Percentiles rank a stretch among this genome's conserved stretches.
These are phyloP conservation scores for Ridgeia piscesae DNA, from an alignment of 1,140 invertebrate genomes.

Conservation along the genomic window DNA sequence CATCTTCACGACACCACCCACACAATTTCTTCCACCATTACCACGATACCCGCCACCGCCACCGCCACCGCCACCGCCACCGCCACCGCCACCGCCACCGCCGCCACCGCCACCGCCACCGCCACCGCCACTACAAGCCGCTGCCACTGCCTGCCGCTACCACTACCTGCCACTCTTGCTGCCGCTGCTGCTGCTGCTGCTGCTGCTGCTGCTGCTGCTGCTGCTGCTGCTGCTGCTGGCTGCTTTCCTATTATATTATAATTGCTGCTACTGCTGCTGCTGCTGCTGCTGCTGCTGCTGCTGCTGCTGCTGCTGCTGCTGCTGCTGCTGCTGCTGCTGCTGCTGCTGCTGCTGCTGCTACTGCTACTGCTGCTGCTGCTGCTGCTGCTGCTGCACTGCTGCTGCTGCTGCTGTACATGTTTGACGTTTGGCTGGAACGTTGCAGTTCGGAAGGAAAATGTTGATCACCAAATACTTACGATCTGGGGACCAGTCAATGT, in stretches of 20 bases:
- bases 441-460: too few relatives aligned
- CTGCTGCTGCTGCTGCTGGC: conserved; percentile 12
- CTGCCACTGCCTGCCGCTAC: conserved; percentile 12
- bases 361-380: conserved; percentile 12
- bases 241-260: background rate
- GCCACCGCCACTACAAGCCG: too few relatives aligned
- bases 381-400: conserved; percentile 12
- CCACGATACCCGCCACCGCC: too few relatives aligned
- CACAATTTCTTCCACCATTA: too few relatives aligned
- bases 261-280: conserved; percentile 13
- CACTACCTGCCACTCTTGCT: conserved; percentile 10
- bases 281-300: conserved; percentile 12
- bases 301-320: conserved; percentile 12
- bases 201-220: conserved; percentile 12
- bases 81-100: too few relatives aligned
- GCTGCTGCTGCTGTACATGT: conserved; percentile 2
- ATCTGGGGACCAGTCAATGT: too few relatives aligned
- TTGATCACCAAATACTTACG: too few relatives aligned
- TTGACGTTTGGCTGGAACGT: too few relatives aligned
- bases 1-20: too few relatives aligned
- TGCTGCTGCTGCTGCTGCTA: conserved; percentile 12
- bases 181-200: conserved; percentile 7
- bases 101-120: conserved; percentile 11
- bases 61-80: too few relatives aligned
- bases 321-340: background rate